A percentile compares a stretch with the other conserved stretches of the same genome.
Conservation (phyloP, 2,797 vertebrate species). For the Lophotriccus pileatus region DNA sequence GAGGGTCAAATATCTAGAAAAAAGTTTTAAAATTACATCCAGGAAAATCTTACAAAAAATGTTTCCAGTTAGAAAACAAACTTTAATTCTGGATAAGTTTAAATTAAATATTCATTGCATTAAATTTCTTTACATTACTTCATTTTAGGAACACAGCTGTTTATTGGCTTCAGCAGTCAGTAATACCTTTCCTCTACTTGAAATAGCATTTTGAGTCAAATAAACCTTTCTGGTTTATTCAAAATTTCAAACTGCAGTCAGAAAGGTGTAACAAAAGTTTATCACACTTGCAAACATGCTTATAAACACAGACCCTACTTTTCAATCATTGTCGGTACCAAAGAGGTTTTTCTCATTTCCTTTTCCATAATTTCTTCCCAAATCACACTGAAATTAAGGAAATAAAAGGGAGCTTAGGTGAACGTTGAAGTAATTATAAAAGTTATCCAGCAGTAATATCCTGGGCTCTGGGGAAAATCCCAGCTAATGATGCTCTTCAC, state of each 20-base stretch:
- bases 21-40: background rate
- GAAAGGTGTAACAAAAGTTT: background rate
- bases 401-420: background rate
- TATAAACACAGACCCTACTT: background rate
- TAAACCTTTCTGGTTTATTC: background rate
- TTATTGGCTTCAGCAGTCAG: background rate
- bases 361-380: background rate
- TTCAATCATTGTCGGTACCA: background rate
- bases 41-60: background rate
- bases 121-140: background rate
- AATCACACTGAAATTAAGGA: background rate
- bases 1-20: background rate
- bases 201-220: background rate
- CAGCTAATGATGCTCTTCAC: background rate
- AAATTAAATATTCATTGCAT: background rate
- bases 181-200: background rate
- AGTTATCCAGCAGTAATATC: background rate
- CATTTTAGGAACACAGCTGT: background rate
- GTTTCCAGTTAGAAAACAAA: background rate
- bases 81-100: background rate
- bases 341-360: background rate
- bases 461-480: background rate
- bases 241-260: background rate
- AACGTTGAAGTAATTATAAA: background rate
- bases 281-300: background rate